Evolutionary conservation across 2,113 vertebrate species (phyloP), one percentile per base, ranked within the genome.

Genomic region (Ciconia boyciana): DNA sequence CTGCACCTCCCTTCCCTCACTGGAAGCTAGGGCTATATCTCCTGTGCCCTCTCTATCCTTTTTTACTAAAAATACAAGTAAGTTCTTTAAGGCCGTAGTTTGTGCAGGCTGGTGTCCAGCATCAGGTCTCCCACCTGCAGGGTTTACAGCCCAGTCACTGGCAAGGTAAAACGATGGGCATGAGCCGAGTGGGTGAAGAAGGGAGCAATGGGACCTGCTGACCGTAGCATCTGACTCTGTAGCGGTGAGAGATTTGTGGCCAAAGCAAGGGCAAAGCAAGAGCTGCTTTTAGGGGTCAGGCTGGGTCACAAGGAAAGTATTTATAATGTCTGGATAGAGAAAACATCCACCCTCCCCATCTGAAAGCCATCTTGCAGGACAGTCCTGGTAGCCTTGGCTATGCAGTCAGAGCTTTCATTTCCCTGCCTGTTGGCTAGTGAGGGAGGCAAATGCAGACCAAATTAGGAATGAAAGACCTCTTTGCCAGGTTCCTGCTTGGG

Each of bases 211-310:
- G 25, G 58, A 79, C 10, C 16, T 39, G 26, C 64, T 74, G 49
- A 12, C 55, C 0, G 0, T 10, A 60, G 19, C 39, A 17, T 10
- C 44, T 12, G 1, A 16, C 20, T 2, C 61, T 4, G 25, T 2
- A 28, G 48, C 4, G n/a, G 7, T 7, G 61, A 51, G 58, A 41
- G 11, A 10, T 68, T 4, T 48, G 9, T 65, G 54, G 44, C 39
- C 66, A 80, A 51, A 68, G 34, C 34, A 31, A 61, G 39, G 36
- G 46, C 78, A 91, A 39, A 39, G 39, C 39, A 39, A 39, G 57
- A 64, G 8, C 12, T 36, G 51, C 39, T 79, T 58, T 62, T 65
- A 26, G 31, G 58, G 44, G 11, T 57, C 54, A 80, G 31, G 13
- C 28, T 51, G 34, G 36, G 25, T 78, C 78, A 52, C 34, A 17